Evolutionary conservation across 2,797 vertebrate genomes (phyloP).

Genomic region (Sebastes diploproa): DNA sequence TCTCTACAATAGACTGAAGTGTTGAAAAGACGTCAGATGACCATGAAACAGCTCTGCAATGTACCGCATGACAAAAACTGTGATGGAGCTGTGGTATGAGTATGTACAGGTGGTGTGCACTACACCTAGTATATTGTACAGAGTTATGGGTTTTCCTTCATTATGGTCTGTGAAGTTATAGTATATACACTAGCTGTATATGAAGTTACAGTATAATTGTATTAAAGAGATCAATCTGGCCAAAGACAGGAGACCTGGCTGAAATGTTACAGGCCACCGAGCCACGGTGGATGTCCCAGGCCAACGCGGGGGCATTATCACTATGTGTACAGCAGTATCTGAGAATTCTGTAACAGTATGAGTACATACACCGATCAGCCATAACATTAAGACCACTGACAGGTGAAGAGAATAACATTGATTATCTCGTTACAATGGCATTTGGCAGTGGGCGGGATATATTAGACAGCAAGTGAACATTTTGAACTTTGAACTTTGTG

Average conservation of each 20-base stretch:
- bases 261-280: background rate
- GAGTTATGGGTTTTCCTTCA: background rate
- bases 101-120: background rate
- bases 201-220: background rate
- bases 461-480: no score
- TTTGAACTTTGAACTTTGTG: no score
- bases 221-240: background rate
- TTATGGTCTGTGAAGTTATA: background rate
- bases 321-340: background rate
- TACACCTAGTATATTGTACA: background rate
- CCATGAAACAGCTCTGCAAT: background rate
- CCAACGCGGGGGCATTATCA: background rate
- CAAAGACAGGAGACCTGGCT: background rate
- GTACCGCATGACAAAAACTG: background rate
- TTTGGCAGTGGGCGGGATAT: no score
- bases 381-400: no score
- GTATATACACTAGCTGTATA: background rate
- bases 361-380: no score
- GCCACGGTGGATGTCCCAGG: no score
- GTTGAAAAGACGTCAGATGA: background rate
- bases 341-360: no score
- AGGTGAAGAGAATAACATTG: no score
- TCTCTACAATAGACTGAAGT: background rate
- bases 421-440: no score
- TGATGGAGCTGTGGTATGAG: background rate